phyloP scores from a whole-genome alignment of 2,888 invertebrate genomes.

The Platycheirus albimanus region DNA sequence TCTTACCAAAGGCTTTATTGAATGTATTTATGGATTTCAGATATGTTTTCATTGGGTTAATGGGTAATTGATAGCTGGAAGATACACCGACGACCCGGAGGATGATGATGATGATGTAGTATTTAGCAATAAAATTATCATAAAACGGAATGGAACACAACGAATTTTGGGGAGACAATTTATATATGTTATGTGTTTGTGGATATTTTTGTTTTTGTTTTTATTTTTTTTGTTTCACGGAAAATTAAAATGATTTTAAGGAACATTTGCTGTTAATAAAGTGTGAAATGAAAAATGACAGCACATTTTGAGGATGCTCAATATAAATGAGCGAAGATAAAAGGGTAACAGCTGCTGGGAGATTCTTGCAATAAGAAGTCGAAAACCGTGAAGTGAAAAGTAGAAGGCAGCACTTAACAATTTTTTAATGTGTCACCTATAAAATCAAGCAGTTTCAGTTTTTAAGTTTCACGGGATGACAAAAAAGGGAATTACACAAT shows the following conservation, averaged over 20 bases:
- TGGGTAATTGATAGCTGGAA: slow-evolving; percentile 34
- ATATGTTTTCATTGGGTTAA: slow-evolving; percentile 58
- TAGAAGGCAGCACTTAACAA: slow-evolving; percentile 1
- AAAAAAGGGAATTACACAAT: neutral
- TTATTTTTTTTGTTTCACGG: slow-evolving; percentile 45
- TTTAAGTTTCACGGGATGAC: neutral
- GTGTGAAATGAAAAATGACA: neutral
- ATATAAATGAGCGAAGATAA: slow-evolving; percentile 33
- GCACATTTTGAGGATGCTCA: neutral
- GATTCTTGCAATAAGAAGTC: neutral
- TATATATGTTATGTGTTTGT: neutral
- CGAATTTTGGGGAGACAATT: neutral
- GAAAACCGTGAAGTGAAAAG: neutral
- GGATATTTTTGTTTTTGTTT: neutral
- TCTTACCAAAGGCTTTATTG: neutral
- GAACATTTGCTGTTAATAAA: slow-evolving; percentile 28
- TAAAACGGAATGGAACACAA: slow-evolving; percentile 14
- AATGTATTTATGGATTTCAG: slow-evolving; percentile 14
- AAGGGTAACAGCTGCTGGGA: slow-evolving; percentile 64
- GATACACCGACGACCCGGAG: neutral
- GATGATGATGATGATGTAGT: slow-evolving; percentile 32
- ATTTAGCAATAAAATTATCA: slow-evolving; percentile 52
- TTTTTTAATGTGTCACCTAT: neutral
- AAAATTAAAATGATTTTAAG: slow-evolving; percentile 44
- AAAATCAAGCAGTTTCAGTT: slow-evolving; percentile 1